Evolutionary conservation across 2,888 invertebrate genomes (phyloP).

Genomic region (Nephrotoma appendiculata): DNA sequence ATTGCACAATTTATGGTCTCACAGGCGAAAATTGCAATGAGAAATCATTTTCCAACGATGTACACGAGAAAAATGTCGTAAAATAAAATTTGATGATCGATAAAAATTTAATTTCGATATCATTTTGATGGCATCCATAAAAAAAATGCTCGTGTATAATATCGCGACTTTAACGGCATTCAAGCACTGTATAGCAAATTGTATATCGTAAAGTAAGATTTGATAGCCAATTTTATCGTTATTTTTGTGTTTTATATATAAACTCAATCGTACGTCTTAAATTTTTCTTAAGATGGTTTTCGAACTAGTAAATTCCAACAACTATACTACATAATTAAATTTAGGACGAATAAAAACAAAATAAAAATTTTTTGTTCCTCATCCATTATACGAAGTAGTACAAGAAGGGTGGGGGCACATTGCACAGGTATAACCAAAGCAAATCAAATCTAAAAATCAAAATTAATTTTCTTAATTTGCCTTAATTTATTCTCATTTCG

Average conservation of each 20-base stretch:
- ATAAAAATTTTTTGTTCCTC: neutral
- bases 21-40: neutral
- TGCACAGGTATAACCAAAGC: neutral
- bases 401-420: neutral
- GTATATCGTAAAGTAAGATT: neutral
- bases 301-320: neutral
- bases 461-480: slow-evolving; percentile 1
- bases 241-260: neutral
- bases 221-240: neutral
- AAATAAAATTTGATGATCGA: neutral
- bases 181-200: neutral
- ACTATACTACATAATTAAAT: neutral
- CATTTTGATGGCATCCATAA: neutral
- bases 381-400: neutral
- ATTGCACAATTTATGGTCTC: neutral
- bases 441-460: neutral
- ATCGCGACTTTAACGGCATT: neutral
- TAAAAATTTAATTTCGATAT: neutral
- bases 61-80: neutral
- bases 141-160: neutral
- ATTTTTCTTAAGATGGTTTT: neutral
- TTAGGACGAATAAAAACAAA: neutral
- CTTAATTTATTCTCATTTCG: slow-evolving; percentile 1
- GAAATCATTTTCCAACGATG: neutral
- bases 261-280: neutral